These are phyloP conservation scores for Ophion ventricosus DNA, from an alignment of 2,888 invertebrate genomes.

Conservation along the genomic window DNA sequence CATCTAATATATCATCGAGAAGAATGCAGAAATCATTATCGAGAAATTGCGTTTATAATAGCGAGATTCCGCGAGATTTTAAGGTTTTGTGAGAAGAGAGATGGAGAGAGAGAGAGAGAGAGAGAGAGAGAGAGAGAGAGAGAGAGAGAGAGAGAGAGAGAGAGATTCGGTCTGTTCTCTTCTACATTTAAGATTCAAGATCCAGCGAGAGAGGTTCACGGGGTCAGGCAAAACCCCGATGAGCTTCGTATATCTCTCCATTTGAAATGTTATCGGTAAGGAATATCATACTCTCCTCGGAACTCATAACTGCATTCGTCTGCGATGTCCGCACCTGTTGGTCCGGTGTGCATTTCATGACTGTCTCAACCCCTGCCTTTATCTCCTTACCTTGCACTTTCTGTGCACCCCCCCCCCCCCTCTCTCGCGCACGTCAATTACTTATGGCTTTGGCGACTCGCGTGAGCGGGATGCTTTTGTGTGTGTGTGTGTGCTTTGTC, in stretches of 20 bases:
- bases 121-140: too few species aligned
- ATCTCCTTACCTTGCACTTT: too few species aligned
- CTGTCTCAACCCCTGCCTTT: background rate
- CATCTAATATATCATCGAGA: background rate
- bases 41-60: background rate
- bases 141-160: background rate
- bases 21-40: background rate
- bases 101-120: too few species aligned
- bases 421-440: background rate
- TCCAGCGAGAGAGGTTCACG: conserved; percentile 18
- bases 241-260: background rate
- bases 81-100: background rate
- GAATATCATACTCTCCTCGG: conserved; percentile 36
- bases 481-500: conserved; percentile 14
- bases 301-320: conserved; percentile 59
- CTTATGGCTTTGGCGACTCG: conserved; percentile 7
- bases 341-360: conserved; percentile 16
- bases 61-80: conserved; percentile 24
- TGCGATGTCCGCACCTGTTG: conserved; percentile 57
- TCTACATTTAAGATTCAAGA: background rate
- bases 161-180: conserved; percentile 1
- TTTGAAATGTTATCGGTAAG: conserved; percentile 31
- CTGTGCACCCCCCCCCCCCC: background rate
- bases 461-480: conserved; percentile 5
- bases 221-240: background rate